A percentile compares a stretch with the other conserved stretches of the same genome.
Conservation (phyloP, 1,140 invertebrate species). For the Littorina saxatilis region DNA sequence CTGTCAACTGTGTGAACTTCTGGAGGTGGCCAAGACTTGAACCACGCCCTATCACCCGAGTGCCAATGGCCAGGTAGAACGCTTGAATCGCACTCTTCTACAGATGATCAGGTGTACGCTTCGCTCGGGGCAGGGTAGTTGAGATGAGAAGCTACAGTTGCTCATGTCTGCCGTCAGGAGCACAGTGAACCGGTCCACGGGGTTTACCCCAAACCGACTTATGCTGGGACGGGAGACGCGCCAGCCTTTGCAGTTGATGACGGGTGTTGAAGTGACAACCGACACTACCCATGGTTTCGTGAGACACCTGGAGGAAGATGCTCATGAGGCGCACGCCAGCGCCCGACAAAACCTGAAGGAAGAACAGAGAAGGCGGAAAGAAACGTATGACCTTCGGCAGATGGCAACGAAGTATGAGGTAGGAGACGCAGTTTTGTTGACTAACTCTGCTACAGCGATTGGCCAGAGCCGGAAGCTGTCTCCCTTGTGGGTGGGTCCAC, state of each 20-base stretch:
- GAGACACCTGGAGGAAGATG: not conserved
- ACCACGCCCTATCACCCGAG: conserved; percentile 48
- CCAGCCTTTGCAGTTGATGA: conserved; percentile 24
- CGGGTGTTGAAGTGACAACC: not conserved
- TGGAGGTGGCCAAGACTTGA: conserved; percentile 40
- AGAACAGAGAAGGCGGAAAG: not conserved
- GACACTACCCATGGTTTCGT: not conserved
- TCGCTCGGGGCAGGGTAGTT: conserved; percentile 20
- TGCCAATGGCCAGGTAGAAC: conserved; percentile 52
- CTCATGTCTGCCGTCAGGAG: conserved; percentile 30
- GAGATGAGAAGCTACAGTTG: conserved; percentile 41
- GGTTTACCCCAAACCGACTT: conserved; percentile 42
- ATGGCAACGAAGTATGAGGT: not conserved
- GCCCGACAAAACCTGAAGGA: not conserved
- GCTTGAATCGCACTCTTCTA: conserved; percentile 37
- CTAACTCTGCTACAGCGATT: not conserved
- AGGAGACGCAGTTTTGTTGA: not conserved
- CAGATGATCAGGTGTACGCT: conserved; percentile 39
- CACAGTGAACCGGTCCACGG: conserved; percentile 34
- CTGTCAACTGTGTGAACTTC: conserved; percentile 18
- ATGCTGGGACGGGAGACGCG: conserved; percentile 47
- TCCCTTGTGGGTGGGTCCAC: not conserved
- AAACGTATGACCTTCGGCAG: not conserved
- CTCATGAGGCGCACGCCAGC: not conserved
- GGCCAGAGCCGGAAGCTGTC: not conserved